Conservation (phyloP, 2,113 vertebrate genomes). For the Mormoops blainvillei region DNA sequence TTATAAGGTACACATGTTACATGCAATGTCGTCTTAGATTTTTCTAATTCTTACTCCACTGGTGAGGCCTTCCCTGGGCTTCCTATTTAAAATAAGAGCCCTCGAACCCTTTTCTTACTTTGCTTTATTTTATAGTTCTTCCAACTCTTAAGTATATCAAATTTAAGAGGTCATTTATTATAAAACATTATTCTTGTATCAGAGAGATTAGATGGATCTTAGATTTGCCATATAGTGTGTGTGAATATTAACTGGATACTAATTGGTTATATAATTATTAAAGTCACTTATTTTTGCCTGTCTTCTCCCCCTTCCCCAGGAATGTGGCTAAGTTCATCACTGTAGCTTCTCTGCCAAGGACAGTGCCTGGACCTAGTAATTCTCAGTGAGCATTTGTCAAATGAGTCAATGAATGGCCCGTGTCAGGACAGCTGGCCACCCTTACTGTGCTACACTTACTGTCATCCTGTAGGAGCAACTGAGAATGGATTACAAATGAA, state of each 20-base stretch:
- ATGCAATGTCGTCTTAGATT: neutral
- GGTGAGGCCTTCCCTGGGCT: neutral
- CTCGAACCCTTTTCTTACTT: neutral
- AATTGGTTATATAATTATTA: neutral
- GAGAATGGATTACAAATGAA: neutral
- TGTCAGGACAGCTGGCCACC: neutral
- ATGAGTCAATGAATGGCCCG: neutral
- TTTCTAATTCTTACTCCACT: neutral
- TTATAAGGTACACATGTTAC: neutral
- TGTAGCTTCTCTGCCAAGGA: neutral
- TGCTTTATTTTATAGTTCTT: neutral
- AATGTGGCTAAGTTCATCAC: neutral
- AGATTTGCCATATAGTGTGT: neutral
- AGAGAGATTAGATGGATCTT: neutral
- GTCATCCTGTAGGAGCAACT: neutral
- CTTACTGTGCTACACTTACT: neutral
- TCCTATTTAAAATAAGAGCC: neutral
- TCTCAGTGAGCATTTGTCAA: neutral
- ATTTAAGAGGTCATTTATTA: neutral
- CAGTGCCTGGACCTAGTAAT: neutral
- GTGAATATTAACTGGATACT: neutral
- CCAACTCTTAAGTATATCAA: neutral
- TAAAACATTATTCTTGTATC: neutral
- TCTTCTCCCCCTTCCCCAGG: neutral
- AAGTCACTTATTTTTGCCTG: neutral